Conservation (phyloP, 2,113 vertebrate species). For the Malurus cyaneus region DNA sequence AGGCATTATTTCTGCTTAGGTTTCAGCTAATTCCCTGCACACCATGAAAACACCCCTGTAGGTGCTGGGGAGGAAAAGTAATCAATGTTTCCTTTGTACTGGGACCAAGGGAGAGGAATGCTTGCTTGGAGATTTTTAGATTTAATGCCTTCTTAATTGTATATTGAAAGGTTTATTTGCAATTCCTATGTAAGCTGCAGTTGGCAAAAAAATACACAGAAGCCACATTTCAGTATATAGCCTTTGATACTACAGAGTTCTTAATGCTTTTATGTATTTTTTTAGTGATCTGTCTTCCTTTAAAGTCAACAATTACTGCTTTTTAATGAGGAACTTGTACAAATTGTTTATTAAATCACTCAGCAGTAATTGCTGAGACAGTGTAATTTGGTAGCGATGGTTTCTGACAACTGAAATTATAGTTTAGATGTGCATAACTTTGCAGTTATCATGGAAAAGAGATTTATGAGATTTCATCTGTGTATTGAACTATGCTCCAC, state of each 20-base stretch:
- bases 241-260: not conserved
- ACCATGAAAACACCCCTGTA: not conserved
- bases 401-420: slow-evolving; percentile 26
- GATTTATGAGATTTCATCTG: slow-evolving; percentile 23
- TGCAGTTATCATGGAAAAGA: not conserved
- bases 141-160: not conserved
- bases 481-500: not conserved
- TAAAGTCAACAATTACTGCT: not conserved
- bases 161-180: not conserved
- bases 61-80: not conserved
- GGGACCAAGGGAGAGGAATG: not conserved
- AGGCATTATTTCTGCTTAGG: not conserved
- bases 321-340: slow-evolving; percentile 13
- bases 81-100: not conserved
- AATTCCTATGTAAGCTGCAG: not conserved
- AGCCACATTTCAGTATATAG: not conserved
- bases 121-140: not conserved
- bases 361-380: not conserved
- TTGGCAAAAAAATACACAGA: not conserved
- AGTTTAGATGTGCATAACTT: not conserved
- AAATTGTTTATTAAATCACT: not conserved
- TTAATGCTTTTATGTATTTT: not conserved
- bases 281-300: not conserved
- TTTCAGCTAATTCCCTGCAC: not conserved
- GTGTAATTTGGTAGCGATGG: not conserved